These are phyloP conservation scores for Astyanax mexicanus DNA, from an alignment of 2,797 vertebrate genomes.

Conservation along the genomic window DNA sequence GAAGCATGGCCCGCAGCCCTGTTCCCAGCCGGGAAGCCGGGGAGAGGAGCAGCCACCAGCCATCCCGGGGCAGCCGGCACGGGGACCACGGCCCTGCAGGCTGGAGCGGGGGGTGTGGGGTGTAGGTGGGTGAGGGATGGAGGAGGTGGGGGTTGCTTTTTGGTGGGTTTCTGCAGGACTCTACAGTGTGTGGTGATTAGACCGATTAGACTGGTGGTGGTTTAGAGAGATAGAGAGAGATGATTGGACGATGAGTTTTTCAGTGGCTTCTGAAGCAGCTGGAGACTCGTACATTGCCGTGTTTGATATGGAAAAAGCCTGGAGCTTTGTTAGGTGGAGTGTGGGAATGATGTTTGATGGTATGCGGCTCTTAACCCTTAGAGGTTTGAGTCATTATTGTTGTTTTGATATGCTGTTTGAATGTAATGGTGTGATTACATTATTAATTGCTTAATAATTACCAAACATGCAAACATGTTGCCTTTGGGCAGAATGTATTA, in stretches of 20 bases:
- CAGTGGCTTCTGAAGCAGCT: neutral
- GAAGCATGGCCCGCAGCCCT: slow-evolving; percentile 57
- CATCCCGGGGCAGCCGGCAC: slow-evolving; percentile 67
- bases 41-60: slow-evolving; percentile 74
- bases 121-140: neutral
- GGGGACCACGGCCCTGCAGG: slow-evolving; percentile 18
- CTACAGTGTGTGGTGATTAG: slow-evolving; percentile 33
- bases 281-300: neutral
- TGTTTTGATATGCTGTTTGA: neutral
- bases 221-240: slow-evolving; percentile 19
- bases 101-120: neutral
- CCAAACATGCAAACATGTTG: too few relatives aligned
- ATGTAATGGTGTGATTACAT: neutral
- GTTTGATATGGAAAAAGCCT: slow-evolving; percentile 20
- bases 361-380: neutral
- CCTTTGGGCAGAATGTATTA: too few relatives aligned
- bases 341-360: neutral
- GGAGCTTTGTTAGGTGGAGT: neutral
- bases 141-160: neutral
- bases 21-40: slow-evolving; percentile 63
- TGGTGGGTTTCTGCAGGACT: slow-evolving; percentile 19
- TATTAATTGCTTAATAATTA: neutral
- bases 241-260: slow-evolving; percentile 41
- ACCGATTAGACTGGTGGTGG: slow-evolving; percentile 28
- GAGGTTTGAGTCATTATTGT: neutral